Evolutionary conservation across 2,113 vertebrate genomes (phyloP).

Genomic region (Eublepharis macularius): DNA sequence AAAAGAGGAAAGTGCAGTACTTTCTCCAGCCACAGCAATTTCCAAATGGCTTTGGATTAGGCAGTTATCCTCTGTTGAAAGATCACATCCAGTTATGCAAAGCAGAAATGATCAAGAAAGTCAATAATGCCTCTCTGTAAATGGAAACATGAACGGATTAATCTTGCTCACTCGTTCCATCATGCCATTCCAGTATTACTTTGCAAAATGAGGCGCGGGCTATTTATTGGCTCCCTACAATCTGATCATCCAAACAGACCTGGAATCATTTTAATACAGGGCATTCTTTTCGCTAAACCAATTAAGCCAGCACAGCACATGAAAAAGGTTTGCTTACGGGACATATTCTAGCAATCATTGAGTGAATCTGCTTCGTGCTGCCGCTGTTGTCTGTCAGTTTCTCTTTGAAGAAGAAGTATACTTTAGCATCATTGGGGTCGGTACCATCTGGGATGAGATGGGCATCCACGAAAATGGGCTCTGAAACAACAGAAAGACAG

Average conservation of each 20-base stretch:
- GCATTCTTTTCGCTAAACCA: not conserved
- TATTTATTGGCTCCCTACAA: not conserved
- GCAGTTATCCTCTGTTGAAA: not conserved
- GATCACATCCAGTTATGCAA: not conserved
- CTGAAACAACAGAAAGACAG: conserved; percentile 70
- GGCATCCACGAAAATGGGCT: conserved; percentile 94
- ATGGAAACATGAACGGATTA: not conserved
- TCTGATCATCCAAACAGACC: not conserved
- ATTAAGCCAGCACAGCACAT: conserved; percentile 11
- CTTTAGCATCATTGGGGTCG: conserved; percentile 92
- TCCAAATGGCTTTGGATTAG: conserved; percentile 15
- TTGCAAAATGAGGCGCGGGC: not conserved
- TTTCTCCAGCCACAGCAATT: not conserved
- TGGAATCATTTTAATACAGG: not conserved
- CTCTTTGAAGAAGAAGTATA: conserved; percentile 97
- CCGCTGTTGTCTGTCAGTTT: conserved; percentile 90
- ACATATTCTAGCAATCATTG: conserved; percentile 96
- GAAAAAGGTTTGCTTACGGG: conserved; percentile 81
- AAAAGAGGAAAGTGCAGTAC: not conserved
- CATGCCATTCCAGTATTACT: not conserved
- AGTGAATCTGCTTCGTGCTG: conserved; percentile 93
- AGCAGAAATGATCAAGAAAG: not conserved
- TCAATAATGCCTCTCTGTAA: not conserved
- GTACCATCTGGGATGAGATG: conserved; percentile 95
- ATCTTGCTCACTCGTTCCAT: not conserved